phyloP scores from a whole-genome alignment of 2,113 vertebrate species.

The Plotosus lineatus region DNA sequence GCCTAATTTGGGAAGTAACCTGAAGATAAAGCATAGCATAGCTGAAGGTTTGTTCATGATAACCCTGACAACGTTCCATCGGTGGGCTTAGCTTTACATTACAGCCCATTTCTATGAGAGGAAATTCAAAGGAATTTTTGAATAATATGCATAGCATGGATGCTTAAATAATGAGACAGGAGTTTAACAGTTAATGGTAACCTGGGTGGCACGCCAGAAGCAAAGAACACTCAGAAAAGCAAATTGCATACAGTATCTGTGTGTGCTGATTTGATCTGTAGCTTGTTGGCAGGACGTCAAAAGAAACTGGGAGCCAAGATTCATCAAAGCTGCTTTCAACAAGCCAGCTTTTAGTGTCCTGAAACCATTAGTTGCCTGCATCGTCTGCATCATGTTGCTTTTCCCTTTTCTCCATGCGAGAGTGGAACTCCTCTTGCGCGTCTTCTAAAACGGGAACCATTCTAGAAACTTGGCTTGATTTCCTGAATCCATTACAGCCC shows the following conservation, averaged over 20 bases:
- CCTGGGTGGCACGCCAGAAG: neutral
- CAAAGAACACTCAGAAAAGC: neutral
- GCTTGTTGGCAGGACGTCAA: neutral
- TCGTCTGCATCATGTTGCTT: neutral
- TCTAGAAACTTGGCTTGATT: neutral
- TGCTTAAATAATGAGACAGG: neutral
- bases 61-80: neutral
- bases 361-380: slow-evolving; percentile 29
- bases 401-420: neutral
- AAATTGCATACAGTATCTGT: neutral
- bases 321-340: slow-evolving; percentile 13
- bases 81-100: neutral
- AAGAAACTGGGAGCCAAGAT: slow-evolving; percentile 4
- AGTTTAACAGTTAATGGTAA: neutral
- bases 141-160: neutral
- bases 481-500: neutral
- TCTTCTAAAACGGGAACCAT: neutral
- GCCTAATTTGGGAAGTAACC: slow-evolving; percentile 72
- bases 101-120: neutral
- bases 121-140: too few species aligned
- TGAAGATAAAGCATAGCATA: slow-evolving; percentile 66
- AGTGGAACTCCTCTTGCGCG: neutral
- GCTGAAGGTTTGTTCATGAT: slow-evolving; percentile 43
- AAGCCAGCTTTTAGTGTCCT: slow-evolving; percentile 22
- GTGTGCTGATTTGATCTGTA: slow-evolving; percentile 13